Evolutionary conservation across 2,888 invertebrate species (phyloP), one percentile per base, ranked within the genome.

Genomic region (Drosophila histrio): DNA sequence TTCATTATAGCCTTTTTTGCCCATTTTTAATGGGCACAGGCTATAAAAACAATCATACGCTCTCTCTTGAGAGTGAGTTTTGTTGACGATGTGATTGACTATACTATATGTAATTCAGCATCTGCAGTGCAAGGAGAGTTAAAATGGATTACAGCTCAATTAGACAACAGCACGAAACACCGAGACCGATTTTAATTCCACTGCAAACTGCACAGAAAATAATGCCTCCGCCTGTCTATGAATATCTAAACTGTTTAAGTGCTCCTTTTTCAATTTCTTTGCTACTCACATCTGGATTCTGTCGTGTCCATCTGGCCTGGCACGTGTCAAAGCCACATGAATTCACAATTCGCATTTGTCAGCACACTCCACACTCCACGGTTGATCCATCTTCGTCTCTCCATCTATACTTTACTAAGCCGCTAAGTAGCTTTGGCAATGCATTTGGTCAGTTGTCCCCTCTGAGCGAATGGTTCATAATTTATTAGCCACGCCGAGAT

Each of bases 291-390:
- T 5, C 24, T 32, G 7, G 17, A 39, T 24, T 41, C 32, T 17
- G 30, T 38, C 52, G 26, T 38, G 2, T 38, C 8, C 34, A 21
- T 21, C 52, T n/a, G 19, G 41, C 21, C 24, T 53, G 83, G 60
- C 80, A 81, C 80, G 81, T 83, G 87, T 75, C 81, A 77, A 53
- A 86, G 56, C 53, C 65, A 59, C 84, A 84, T 81, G 87, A 86
- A 82, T 82, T 87, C 65, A 70, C 85, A 84, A 84, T 80, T 84
- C 53, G 47, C 60, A 72, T 60, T 81, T 84, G 75, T 81, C 76
- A 75, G 46, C 84, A 77, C 62, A 30, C 13, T 81, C 76, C 72
- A 43, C 84, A 77, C 62, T 39, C 13, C 6, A 9, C 19, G n/a
- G 19, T 39, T 73, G 38, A 70, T 53, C 54, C 50, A 19, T 24